phyloP scores from a whole-genome alignment of 53 echinoderm and acorn worm species.

The Zoroaster sp. region DNA sequence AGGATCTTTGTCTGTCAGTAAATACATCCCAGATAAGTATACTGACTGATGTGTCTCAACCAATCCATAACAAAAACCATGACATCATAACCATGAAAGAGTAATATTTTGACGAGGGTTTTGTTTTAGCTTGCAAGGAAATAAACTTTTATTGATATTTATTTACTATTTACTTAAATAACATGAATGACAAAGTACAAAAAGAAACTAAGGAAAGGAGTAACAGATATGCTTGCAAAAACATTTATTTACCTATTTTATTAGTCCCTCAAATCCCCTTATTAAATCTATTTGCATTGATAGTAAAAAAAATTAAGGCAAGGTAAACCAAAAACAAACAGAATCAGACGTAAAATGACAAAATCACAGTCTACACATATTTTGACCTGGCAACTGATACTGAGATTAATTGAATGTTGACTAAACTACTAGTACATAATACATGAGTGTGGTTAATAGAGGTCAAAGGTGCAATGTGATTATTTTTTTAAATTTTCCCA shows the following conservation, averaged over 20 bases:
- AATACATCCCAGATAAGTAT: too few relatives aligned
- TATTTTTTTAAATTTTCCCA: background rate
- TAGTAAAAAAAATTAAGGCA: slow-evolving; percentile 35
- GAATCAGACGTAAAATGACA: background rate
- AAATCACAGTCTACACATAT: background rate
- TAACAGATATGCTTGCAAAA: slow-evolving; percentile 38
- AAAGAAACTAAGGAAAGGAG: background rate
- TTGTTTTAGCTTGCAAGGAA: slow-evolving; percentile 32
- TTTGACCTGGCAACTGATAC: background rate
- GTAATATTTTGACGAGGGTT: background rate
- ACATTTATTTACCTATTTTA: slow-evolving; percentile 37
- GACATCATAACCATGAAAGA: too few relatives aligned
- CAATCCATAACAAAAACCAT: too few relatives aligned
- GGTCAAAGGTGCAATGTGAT: background rate
- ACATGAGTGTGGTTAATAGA: background rate
- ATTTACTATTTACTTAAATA: slow-evolving; percentile 49
- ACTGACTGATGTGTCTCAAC: too few relatives aligned
- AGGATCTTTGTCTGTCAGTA: too few relatives aligned
- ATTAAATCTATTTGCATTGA: slow-evolving; percentile 44
- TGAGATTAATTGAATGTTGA: too few relatives aligned
- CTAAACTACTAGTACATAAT: background rate
- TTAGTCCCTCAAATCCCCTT: background rate
- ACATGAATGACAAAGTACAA: slow-evolving; percentile 29
- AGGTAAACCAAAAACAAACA: slow-evolving; percentile 27
- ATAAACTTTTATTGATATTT: slow-evolving; percentile 46